phyloP scores from a whole-genome alignment of 2,888 invertebrate genomes.

The Sussaba pulchella region DNA sequence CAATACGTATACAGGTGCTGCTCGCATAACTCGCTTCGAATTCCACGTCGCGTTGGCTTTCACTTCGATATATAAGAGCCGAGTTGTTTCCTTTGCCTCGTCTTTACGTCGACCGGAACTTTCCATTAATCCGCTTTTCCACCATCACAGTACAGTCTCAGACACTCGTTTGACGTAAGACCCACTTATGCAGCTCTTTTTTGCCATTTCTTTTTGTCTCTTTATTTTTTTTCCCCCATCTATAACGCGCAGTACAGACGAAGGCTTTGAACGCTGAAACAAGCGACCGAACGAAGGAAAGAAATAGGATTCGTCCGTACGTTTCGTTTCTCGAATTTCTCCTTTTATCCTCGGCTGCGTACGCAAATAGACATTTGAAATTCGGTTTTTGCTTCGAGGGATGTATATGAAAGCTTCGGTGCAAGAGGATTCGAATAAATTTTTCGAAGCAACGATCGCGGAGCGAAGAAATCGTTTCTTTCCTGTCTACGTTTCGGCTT shows the following conservation, averaged over 20 bases:
- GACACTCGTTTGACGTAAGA: slow-evolving; percentile 20
- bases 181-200: slow-evolving; percentile 5
- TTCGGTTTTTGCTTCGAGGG: slow-evolving; percentile 14
- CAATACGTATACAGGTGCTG: too few relatives aligned
- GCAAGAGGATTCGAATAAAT: slow-evolving; percentile 31
- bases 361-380: slow-evolving; percentile 42
- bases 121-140: slow-evolving; percentile 61
- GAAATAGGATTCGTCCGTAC: slow-evolving; percentile 11
- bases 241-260: not conserved
- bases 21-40: not conserved
- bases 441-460: not conserved
- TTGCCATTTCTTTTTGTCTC: too few relatives aligned
- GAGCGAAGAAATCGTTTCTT: slow-evolving; percentile 21
- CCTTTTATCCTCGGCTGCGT: not conserved
- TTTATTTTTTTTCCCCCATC: slow-evolving; percentile 30
- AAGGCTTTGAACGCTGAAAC: not conserved
- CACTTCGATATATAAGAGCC: not conserved
- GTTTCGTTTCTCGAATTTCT: slow-evolving; percentile 1
- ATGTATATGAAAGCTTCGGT: slow-evolving; percentile 11
- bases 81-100: slow-evolving; percentile 26
- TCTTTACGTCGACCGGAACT: slow-evolving; percentile 36
- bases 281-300: not conserved
- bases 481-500: slow-evolving; percentile 5
- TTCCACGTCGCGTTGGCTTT: slow-evolving; percentile 10
- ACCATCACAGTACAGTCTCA: too few relatives aligned